Evolutionary conservation across 2,797 vertebrate species (phyloP).

Genomic region (Clarias platycephalus): DNA sequence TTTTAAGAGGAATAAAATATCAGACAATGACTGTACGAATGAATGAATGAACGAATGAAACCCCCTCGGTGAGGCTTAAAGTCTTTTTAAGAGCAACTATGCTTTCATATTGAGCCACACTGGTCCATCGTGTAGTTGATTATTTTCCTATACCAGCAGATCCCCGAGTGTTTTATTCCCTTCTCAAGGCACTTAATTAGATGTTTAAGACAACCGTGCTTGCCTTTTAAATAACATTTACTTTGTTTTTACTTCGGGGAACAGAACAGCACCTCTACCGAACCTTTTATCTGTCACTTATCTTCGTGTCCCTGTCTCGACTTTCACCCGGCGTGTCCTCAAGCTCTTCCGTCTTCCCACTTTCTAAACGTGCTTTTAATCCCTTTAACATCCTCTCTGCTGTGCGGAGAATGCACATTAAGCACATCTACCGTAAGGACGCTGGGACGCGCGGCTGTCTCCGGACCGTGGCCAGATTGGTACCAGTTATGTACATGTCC

Average conservation of each 20-base stretch:
- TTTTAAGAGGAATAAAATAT: not conserved
- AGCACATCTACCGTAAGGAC: not conserved
- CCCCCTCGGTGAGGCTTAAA: not conserved
- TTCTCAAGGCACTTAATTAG: not conserved
- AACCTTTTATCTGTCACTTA: not conserved
- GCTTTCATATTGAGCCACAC: not conserved
- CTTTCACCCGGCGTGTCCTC: conserved; percentile 49
- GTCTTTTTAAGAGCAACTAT: not conserved
- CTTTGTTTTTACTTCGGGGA: not conserved
- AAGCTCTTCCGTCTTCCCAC: not conserved
- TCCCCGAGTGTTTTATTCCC: not conserved
- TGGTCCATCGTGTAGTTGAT: not conserved
- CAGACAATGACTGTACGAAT: too few relatives aligned
- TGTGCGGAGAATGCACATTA: not conserved
- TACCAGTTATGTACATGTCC: not conserved
- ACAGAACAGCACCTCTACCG: not conserved
- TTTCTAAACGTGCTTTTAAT: conserved; percentile 6
- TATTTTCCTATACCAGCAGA: not conserved
- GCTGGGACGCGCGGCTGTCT: not conserved
- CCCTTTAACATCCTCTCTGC: not conserved
- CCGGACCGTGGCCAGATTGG: not conserved
- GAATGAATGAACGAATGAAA: not conserved
- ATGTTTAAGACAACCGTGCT: not conserved
- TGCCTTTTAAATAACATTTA: not conserved
- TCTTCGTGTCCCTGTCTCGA: conserved; percentile 41